Evolutionary conservation across 2,113 vertebrate genomes (phyloP), one percentile per base, ranked within the genome.

Genomic region (Melanotaenia duboulayi): DNA sequence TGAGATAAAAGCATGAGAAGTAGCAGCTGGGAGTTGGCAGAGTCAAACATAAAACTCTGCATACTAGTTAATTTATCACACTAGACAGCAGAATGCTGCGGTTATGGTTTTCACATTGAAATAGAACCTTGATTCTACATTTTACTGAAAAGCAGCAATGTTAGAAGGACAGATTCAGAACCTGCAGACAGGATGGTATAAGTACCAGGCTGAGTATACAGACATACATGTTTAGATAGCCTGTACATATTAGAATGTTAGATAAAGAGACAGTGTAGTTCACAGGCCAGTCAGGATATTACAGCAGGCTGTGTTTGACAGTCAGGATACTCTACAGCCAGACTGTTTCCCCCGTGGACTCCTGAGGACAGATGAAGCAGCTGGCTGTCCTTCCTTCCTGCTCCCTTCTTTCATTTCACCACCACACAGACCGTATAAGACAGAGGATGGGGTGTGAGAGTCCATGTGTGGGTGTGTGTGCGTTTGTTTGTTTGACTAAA

Each of bases 371-470:
- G 77, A 89, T 82, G 83, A 88, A 90, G 84, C 90, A 91, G 90
- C 90, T 90, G 90, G 74, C 76, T 81, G 81, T 89, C 89, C 90
- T 86, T 92, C 83, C 80, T 90, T 90, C 89, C 92, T 91, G 89
- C 75, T 87, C 77, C 74, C 82, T 85, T 65, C 81, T 90, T 88
- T 90, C 86, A 90, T 87, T 89, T 87, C 89, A 87, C 85, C 87
- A 86, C 74, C 78, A 84, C 81, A 78, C 74, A 88, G n/a, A n/a
- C n/a, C n/a, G n/a, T 65, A 72, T 67, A 60, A 86, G 61, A 49
- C 76, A 25, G 56, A 59, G 65, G 3, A 64, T 78, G 57, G 1
- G 71, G 74, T 42, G 32, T 13, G 32, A 35, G 32, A 35, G 5
- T 35, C 32, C 32, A 35, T 35, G 32, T 35, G 5, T 35, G 32